These are phyloP conservation scores for Petrosia ficiformis DNA, from an alignment of 37 sponge, comb jelly and placozoan genomes.

Conservation along the genomic window DNA sequence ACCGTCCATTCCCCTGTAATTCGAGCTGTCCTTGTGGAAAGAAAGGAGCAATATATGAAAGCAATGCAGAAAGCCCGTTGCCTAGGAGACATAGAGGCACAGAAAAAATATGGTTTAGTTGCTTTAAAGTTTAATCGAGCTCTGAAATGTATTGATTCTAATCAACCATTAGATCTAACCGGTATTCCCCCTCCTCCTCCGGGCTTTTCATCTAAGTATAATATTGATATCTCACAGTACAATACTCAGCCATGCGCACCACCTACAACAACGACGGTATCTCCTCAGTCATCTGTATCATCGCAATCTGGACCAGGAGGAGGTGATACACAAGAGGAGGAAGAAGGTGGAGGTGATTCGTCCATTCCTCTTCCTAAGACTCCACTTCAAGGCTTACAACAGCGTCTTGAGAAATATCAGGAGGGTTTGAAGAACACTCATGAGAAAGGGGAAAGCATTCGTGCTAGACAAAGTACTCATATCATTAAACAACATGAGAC, in stretches of 20 bases:
- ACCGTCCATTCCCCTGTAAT: too few species aligned
- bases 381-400: conserved; percentile 66
- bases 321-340: conserved; percentile 12
- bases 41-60: conserved; percentile 61
- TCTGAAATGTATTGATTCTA: conserved; percentile 48
- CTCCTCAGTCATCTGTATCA: conserved; percentile 10
- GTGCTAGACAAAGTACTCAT: conserved; percentile 76
- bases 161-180: conserved; percentile 51
- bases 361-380: conserved; percentile 76
- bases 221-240: conserved; percentile 37
- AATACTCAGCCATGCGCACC: background rate
- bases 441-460: conserved; percentile 75
- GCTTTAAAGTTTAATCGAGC: conserved; percentile 56
- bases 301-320: conserved; percentile 1
- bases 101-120: conserved; percentile 31
- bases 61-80: conserved; percentile 48
- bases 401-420: conserved; percentile 81
- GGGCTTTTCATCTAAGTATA: conserved; percentile 54
- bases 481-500: conserved; percentile 90
- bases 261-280: background rate
- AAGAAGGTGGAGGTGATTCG: conserved; percentile 37
- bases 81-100: conserved; percentile 9
- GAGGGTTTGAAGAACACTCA: conserved; percentile 61
- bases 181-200: conserved; percentile 82
- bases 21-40: conserved; percentile 37